Percentiles rank a stretch among this genome's conserved stretches.
Conservation (phyloP, 2,113 vertebrate genomes). For the Cololabis saira region DNA sequence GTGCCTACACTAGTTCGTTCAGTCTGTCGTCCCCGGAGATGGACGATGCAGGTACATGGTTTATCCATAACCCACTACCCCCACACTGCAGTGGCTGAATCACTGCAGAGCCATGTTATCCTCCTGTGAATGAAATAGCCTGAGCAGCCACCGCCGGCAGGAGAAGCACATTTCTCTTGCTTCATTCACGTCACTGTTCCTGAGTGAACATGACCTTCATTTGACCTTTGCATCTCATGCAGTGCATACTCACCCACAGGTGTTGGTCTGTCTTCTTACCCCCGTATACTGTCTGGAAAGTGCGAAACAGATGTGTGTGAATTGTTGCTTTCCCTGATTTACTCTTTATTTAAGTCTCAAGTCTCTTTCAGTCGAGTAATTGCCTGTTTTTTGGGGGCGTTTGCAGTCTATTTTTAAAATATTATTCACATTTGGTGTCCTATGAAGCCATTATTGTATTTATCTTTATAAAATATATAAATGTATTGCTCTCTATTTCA, state of each 20-base stretch:
- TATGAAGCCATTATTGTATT: too few relatives aligned
- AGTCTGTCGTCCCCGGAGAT: slow-evolving; percentile 88
- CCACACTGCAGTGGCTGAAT: slow-evolving; percentile 39
- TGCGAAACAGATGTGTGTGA: slow-evolving; percentile 17
- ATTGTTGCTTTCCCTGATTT: not conserved
- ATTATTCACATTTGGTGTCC: not conserved
- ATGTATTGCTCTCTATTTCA: too few relatives aligned
- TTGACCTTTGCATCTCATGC: slow-evolving; percentile 15
- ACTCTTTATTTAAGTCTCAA: not conserved
- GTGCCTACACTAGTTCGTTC: slow-evolving; percentile 91
- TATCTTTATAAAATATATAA: too few relatives aligned
- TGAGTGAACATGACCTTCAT: slow-evolving; percentile 31
- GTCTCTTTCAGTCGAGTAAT: not conserved
- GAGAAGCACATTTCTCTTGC: slow-evolving; percentile 14
- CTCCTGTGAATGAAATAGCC: slow-evolving; percentile 21
- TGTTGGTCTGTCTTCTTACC: slow-evolving; percentile 34
- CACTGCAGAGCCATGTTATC: slow-evolving; percentile 34
- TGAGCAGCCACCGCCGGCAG: slow-evolving; percentile 23
- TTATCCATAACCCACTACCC: slow-evolving; percentile 40
- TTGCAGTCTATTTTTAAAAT: too few relatives aligned
- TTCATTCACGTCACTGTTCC: slow-evolving; percentile 19
- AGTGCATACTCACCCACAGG: slow-evolving; percentile 19
- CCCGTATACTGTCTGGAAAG: slow-evolving; percentile 51
- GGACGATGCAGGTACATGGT: slow-evolving; percentile 87
- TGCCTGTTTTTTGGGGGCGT: not conserved